phyloP scores from a whole-genome alignment of 2,113 vertebrate genomes.

The Periophthalmodon schlosseri region DNA sequence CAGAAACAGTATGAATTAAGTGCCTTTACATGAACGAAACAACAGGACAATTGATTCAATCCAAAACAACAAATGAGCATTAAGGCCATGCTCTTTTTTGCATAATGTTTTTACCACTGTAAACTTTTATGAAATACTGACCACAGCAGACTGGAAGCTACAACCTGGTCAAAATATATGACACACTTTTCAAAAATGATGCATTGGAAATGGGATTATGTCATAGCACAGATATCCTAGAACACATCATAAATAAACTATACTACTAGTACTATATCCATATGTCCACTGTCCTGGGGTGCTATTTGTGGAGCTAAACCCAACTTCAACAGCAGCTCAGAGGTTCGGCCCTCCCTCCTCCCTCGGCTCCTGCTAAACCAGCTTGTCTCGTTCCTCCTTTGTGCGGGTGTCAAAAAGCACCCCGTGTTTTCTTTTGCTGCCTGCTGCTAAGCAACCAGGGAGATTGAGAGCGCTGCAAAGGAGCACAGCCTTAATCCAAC shows the following conservation, averaged over 20 bases:
- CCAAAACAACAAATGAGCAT: too few species aligned
- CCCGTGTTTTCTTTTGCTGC: constrained; percentile 42
- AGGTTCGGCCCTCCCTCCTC: constrained; percentile 10
- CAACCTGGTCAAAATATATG: not conserved
- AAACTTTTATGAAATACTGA: too few species aligned
- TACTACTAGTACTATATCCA: not conserved
- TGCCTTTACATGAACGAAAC: too few species aligned
- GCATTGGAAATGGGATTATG: not conserved
- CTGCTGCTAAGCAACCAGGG: constrained; percentile 65
- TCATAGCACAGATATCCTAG: not conserved
- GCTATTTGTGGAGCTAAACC: constrained; percentile 42
- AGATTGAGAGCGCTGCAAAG: constrained; percentile 41
- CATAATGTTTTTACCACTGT: not conserved
- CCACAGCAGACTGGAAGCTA: too few species aligned
- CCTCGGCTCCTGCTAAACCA: constrained; percentile 50
- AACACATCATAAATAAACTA: not conserved
- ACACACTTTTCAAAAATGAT: not conserved
- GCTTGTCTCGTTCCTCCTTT: constrained; percentile 59
- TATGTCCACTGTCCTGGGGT: constrained; percentile 7
- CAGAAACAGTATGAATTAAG: not conserved
- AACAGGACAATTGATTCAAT: too few species aligned
- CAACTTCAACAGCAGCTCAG: constrained; percentile 20
- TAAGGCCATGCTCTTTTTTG: too few species aligned
- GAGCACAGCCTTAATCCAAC: constrained; percentile 52
- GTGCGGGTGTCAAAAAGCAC: constrained; percentile 42